phyloP scores from a whole-genome alignment of 2,113 vertebrate species.

The Clinocottus analis region DNA sequence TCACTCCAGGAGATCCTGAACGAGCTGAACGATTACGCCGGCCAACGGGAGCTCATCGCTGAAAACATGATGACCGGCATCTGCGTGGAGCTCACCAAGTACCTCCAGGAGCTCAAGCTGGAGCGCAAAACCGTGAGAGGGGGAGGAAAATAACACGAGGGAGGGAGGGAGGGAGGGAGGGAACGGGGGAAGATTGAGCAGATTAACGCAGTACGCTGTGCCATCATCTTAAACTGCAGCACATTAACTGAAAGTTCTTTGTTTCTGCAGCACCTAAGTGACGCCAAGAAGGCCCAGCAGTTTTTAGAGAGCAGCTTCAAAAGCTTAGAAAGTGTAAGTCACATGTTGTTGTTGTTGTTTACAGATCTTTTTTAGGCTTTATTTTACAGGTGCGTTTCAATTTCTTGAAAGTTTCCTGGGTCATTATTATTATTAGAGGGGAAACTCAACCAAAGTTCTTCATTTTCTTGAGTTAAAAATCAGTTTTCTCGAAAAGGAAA shows the following conservation, averaged over 20 bases:
- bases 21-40: slow-evolving; percentile 80
- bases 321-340: slow-evolving; percentile 88
- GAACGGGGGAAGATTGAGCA: background rate
- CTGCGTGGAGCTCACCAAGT: slow-evolving; percentile 78
- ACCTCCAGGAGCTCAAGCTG: slow-evolving; percentile 76
- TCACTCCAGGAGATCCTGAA: slow-evolving; percentile 81
- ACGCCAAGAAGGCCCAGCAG: slow-evolving; percentile 89
- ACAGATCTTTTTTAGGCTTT: background rate
- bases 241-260: slow-evolving; percentile 7
- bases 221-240: background rate
- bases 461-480: background rate
- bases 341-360: background rate
- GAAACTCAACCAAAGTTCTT: background rate
- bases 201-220: background rate
- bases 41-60: slow-evolving; percentile 77
- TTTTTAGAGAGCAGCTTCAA: slow-evolving; percentile 86
- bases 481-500: background rate
- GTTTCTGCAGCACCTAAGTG: slow-evolving; percentile 83
- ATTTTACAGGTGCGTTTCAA: background rate
- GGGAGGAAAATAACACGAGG: background rate
- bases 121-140: slow-evolving; percentile 82
- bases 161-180: background rate
- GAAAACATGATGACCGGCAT: slow-evolving; percentile 80
- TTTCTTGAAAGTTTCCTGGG: background rate
- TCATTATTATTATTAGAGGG: background rate